Conservation (phyloP, 2,797 vertebrate species). For the Prionace glauca region DNA sequence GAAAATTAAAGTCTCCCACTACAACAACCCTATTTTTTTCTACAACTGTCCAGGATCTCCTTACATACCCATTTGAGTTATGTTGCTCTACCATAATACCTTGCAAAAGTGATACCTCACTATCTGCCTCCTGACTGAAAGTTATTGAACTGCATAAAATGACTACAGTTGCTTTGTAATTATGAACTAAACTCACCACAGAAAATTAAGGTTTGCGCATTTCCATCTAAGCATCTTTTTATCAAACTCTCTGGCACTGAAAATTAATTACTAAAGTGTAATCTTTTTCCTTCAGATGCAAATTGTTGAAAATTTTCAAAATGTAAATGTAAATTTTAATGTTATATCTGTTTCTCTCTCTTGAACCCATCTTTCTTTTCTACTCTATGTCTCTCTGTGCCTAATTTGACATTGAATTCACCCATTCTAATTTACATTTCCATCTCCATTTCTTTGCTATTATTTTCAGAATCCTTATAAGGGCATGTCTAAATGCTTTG, state of each 20-base stretch:
- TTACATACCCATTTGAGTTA: neutral
- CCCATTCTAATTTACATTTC: neutral
- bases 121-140: neutral
- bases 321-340: neutral
- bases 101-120: neutral
- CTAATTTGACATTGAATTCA: neutral
- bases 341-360: neutral
- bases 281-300: neutral
- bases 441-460: neutral
- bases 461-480: neutral
- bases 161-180: neutral
- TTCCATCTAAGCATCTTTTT: neutral
- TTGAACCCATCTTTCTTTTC: neutral
- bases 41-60: no score
- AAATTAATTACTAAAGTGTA: neutral
- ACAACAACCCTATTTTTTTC: no score
- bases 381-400: neutral
- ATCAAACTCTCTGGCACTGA: neutral
- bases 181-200: neutral
- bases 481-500: no score
- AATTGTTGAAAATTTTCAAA: slow-evolving; percentile 4
- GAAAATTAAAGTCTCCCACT: no score
- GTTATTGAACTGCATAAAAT: neutral
- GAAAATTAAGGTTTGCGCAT: neutral
- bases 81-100: neutral